Base-by-base conservation (phyloP, 2,888 invertebrate species). In the Diplazon laetatorius region DNA sequence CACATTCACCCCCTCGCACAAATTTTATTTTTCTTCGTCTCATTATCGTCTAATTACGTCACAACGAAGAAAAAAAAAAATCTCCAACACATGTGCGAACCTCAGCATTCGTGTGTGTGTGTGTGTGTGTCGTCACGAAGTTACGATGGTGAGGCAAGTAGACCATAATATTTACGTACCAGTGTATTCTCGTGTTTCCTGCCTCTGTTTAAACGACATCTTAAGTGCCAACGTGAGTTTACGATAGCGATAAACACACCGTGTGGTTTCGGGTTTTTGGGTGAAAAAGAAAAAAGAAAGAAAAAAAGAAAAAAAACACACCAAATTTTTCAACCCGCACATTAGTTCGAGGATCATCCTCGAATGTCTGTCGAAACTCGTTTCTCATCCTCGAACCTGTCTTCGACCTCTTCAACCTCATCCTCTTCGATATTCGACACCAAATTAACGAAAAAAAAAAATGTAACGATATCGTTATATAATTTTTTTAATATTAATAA, bases 201-300 rank as follows among this genome's bases (percentile, higher is more conserved):
- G 90, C 85, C 87, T 87, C 85, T 87, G 88, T 89, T 89, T 89
- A 88, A 89, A 90, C 88, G 89, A 89, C 89, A 90, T 88, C 87
- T 88, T 88, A 89, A 89, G 90, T 90, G 89, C 89, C 87, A 87
- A 83, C 83, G 83, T 79, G 68, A 78, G 89, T 89, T 90, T 89
- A 89, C 85, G 69, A 80, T 80, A 70, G 82, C 76, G 81, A 76
- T 89, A 89, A 90, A 90, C 89, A 90, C 89, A 88, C 76, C 79
- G 85, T 55, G 30, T 85, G 84, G 83, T 85, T 71, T n/a, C n/a
- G 70, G 71, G 71, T 74, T 55, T 68, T n/a, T n/a, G n/a, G n/a
- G n/a, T n/a, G n/a, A n/a, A n/a, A n/a, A n/a, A n/a, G n/a, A n/a
- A n/a, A n/a, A n/a, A n/a, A n/a, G n/a, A n/a, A n/a, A n/a, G n/a